Conservation (phyloP, 2,888 invertebrate genomes). For the Caenorhabditis imperialis region DNA sequence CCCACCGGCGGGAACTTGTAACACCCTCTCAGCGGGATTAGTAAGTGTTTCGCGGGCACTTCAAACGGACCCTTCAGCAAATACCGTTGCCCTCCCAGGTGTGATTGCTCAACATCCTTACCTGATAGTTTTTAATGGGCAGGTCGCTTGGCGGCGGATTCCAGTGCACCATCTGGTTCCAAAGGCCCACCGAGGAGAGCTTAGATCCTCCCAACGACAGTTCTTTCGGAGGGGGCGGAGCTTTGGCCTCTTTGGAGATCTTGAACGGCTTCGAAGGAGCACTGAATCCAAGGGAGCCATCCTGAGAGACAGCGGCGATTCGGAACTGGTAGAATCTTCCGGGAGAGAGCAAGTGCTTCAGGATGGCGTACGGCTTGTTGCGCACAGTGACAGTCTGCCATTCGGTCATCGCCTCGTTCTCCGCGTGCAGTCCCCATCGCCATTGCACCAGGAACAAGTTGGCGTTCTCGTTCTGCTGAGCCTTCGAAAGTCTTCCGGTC, state of each 20-base stretch:
- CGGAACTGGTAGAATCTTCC: slow-evolving; percentile 77
- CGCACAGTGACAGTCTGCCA: slow-evolving; percentile 76
- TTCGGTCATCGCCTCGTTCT: slow-evolving; percentile 69
- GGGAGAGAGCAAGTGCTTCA: slow-evolving; percentile 76
- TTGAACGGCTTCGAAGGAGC: slow-evolving; percentile 70
- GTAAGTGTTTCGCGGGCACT: not conserved
- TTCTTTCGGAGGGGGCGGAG: slow-evolving; percentile 71
- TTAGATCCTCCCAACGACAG: slow-evolving; percentile 62
- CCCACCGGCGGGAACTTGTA: not conserved
- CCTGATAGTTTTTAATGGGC: slow-evolving; percentile 75
- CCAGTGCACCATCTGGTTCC: slow-evolving; percentile 72
- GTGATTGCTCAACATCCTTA: slow-evolving; percentile 16
- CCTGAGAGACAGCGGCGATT: slow-evolving; percentile 77
- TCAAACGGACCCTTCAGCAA: slow-evolving; percentile 7
- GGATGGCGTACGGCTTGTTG: slow-evolving; percentile 77
- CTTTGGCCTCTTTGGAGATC: slow-evolving; percentile 73
- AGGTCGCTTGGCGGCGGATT: slow-evolving; percentile 73
- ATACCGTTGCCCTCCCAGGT: not conserved
- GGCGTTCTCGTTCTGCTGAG: slow-evolving; percentile 66
- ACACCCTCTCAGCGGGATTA: not conserved
- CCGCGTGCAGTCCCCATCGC: slow-evolving; percentile 74
- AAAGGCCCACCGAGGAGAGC: slow-evolving; percentile 48
- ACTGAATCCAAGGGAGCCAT: slow-evolving; percentile 78
- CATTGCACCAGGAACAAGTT: slow-evolving; percentile 76
- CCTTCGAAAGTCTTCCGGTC: slow-evolving; percentile 64